Base-by-base conservation (phyloP, 2,113 vertebrate genomes). In the Saiga tatarica region DNA sequence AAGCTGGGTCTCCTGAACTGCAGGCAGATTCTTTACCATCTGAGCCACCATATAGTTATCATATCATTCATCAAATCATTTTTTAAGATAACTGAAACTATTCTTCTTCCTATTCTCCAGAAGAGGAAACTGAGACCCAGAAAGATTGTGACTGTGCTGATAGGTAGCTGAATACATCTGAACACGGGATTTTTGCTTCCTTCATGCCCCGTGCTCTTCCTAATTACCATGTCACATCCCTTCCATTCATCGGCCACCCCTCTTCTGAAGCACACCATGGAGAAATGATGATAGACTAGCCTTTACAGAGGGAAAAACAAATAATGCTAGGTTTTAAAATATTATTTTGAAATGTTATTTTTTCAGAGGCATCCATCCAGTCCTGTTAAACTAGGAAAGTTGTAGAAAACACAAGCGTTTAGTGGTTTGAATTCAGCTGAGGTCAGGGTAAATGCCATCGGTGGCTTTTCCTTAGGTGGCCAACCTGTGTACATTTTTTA, bases 351-450 rank as follows among this genome's bases (percentile, higher is more conserved):
- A 79, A 57, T 25, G 14, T 14, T 62, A 26, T 59, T 60, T 30
- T 88, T 88, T 78, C 57, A 55, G 91, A 95, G 76, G 78, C 39
- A 59, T 95, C 26, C 42, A 57, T 25, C 83, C 55, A 81, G 45
- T 86, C 53, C 17, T 26, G 2, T 89, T 91, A 89, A 74, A 45
- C 33, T 19, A 93, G 55, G 50, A 85, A 95, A 89, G 13, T 36
- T 86, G 59, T 53, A 47, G 17, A 87, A 82, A 85, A 86, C 55
- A 78, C 50, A 67, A 52, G 45, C 9, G 33, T 60, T 78, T 23
- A 5, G 17, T 84, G 36, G 55, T 97, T 92, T 90, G 92, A 92
- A 94, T 93, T 96, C 78, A 93, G 28, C 67, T n/a, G 28, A 86
- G 50, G 33, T 42, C 45, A 39, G 79, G 62, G 26, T 95, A 90